phyloP scores from a whole-genome alignment of 2,113 vertebrate species.

The Rhinopomastus cyanomelas region DNA sequence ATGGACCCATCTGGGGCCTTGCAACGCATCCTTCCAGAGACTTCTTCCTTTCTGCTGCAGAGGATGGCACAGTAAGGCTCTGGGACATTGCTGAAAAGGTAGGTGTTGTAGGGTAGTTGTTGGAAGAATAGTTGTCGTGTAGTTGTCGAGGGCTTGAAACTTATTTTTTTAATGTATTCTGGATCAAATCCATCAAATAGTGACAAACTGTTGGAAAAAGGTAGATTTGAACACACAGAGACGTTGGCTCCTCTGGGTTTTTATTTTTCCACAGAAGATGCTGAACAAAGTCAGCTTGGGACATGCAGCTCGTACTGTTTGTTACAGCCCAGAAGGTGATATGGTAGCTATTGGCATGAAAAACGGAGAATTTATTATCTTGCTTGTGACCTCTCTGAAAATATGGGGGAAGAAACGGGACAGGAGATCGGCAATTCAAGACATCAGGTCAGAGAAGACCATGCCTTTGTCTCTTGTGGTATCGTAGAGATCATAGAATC shows the following conservation, averaged over 20 bases:
- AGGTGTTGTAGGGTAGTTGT: constrained; percentile 5
- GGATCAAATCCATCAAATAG: background rate
- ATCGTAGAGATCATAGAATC: background rate
- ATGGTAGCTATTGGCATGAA: constrained; percentile 99
- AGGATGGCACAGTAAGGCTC: constrained; percentile 94
- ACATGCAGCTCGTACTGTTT: constrained; percentile 88
- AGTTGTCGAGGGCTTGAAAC: background rate
- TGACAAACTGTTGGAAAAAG: background rate
- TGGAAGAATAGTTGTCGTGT: background rate
- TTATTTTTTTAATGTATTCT: background rate
- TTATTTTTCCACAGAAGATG: constrained; percentile 87
- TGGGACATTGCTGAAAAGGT: constrained; percentile 97
- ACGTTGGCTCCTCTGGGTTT: background rate
- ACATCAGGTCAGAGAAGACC: constrained; percentile 85
- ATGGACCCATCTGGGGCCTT: constrained; percentile 94
- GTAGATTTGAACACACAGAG: background rate
- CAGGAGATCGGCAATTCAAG: constrained; percentile 89
- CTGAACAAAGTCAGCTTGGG: constrained; percentile 96
- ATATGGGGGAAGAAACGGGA: constrained; percentile 98
- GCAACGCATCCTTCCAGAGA: constrained; percentile 91
- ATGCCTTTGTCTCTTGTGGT: background rate
- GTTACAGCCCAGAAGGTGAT: constrained; percentile 94
- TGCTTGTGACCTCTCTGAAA: constrained; percentile 92
- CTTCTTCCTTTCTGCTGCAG: constrained; percentile 92
- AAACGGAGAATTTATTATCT: constrained; percentile 96